Percentiles rank a stretch among this genome's conserved stretches.
Conservation (phyloP, 37 sponge, comb jelly and placozoan genomes). For the Beroe forskalii region DNA sequence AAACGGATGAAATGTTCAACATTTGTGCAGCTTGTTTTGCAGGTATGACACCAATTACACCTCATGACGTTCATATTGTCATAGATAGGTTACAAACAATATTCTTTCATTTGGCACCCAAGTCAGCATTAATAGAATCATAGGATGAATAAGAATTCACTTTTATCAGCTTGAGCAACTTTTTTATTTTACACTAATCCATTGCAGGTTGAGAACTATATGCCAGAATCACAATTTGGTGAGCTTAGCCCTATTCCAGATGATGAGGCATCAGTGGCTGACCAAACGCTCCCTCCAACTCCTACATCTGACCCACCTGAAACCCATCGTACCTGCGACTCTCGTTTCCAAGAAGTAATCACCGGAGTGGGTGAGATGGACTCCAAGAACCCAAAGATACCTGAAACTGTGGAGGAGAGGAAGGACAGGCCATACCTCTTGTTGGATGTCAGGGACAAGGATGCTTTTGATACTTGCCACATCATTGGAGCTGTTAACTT, state of each 20-base stretch:
- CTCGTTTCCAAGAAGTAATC: constrained; percentile 30
- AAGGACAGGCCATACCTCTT: constrained; percentile 80
- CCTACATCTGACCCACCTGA: constrained; percentile 26
- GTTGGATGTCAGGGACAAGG: constrained; percentile 86
- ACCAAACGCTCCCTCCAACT: constrained; percentile 35
- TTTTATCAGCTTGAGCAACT: too few relatives aligned
- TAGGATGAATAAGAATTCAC: too few relatives aligned
- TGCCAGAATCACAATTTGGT: constrained; percentile 20
- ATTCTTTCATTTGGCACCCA: too few relatives aligned
- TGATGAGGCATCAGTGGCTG: background rate
- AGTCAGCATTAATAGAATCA: too few relatives aligned
- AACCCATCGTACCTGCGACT: constrained; percentile 28
- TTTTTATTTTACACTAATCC: too few relatives aligned
- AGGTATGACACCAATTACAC: constrained; percentile 64
- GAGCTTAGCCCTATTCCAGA: constrained; percentile 46
- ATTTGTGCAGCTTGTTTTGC: constrained; percentile 93
- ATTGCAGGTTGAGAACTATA: constrained; percentile 60
- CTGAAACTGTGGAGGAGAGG: constrained; percentile 12
- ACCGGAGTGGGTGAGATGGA: constrained; percentile 58
- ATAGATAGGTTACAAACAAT: too few relatives aligned
- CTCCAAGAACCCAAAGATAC: constrained; percentile 28
- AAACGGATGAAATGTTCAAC: constrained; percentile 89
- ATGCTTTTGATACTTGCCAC: constrained; percentile 84
- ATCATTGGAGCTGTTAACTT: constrained; percentile 89
- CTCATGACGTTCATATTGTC: too few relatives aligned